Evolutionary conservation across 2,888 invertebrate genomes (phyloP), one percentile per base, ranked within the genome.

Genomic region (Apantesis nais): DNA sequence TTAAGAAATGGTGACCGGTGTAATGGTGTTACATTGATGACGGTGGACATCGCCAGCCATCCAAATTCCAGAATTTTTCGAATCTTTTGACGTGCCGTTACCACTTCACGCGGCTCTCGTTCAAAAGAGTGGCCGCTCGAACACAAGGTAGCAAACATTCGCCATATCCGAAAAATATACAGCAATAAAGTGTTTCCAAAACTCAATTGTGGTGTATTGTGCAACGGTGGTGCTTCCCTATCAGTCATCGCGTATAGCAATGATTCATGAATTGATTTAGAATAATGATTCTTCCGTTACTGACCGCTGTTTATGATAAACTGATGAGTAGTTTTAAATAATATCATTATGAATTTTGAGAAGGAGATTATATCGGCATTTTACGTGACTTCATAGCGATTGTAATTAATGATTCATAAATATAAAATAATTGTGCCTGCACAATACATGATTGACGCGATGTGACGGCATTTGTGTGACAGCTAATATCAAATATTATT

Each of bases 1-100:
- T 88, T 89, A 39, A 89, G 71, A 25, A 85, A 80, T 1, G 90
- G 91, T 39, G n/a, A 66, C 1, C 60, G 16, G 1, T 70, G 44
- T 34, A 66, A 22, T 0, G 86, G 83, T 12, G 86, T 19, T 0
- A 84, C 11, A 25, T 86, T 82, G 5, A 88, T 58, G 37, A 83
- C 44, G 2, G 81, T 61, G 1, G 80, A 81, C 0, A 67, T 41
- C 0, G 79, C 52, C 31, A 88, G 74, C 41, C 87, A 76, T 11
- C 83, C 61, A 7, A 80, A 71, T 62, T 83, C 74, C 4, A 89
- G 41, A 19, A 76, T 55, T 5, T 67, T 37, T 72, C 83, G 87
- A 58, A 83, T 68, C 29, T 79, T 74, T 16, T 72, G 62, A 0
- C 82, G 66, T 39, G 41, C n/a, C 2, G 55, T 31, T 61, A 14